Evolutionary conservation across 2,113 vertebrate genomes (phyloP).

Genomic region (Scalopus aquaticus): DNA sequence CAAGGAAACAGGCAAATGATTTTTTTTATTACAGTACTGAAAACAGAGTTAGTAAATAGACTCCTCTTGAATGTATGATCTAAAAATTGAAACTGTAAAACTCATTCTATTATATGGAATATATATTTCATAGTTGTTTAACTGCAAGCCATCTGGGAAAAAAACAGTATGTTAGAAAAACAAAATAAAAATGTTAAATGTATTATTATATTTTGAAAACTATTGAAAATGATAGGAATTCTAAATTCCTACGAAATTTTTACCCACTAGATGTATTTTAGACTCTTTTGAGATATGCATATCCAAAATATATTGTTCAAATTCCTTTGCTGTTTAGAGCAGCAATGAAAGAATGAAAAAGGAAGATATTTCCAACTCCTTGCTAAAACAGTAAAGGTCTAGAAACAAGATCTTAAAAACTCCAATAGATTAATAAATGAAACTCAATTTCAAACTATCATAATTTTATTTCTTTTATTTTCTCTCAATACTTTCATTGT

Average conservation of each 20-base stretch:
- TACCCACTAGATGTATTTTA: constrained; percentile 12
- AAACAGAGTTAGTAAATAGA: background rate
- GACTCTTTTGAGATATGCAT: constrained; percentile 22
- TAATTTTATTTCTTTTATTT: background rate
- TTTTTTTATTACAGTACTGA: background rate
- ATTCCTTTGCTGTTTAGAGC: constrained; percentile 36
- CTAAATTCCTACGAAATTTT: constrained; percentile 16
- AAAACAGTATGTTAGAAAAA: constrained; percentile 12
- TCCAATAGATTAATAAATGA: constrained; percentile 15
- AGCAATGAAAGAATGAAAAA: background rate
- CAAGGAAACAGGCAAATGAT: background rate
- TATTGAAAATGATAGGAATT: background rate
- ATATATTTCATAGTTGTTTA: constrained; percentile 40
- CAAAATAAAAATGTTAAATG: background rate
- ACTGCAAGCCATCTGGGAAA: background rate
- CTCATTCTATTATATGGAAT: background rate
- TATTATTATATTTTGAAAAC: constrained; percentile 21
- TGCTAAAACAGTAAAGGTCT: background rate
- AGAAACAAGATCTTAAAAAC: background rate
- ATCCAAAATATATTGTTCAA: background rate
- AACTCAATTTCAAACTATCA: background rate
- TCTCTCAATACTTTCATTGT: background rate
- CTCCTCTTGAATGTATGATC: background rate
- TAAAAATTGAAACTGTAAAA: constrained; percentile 12
- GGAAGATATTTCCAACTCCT: constrained; percentile 20